phyloP scores from a whole-genome alignment of 2,113 vertebrate species.

The Delphinus delphis region DNA sequence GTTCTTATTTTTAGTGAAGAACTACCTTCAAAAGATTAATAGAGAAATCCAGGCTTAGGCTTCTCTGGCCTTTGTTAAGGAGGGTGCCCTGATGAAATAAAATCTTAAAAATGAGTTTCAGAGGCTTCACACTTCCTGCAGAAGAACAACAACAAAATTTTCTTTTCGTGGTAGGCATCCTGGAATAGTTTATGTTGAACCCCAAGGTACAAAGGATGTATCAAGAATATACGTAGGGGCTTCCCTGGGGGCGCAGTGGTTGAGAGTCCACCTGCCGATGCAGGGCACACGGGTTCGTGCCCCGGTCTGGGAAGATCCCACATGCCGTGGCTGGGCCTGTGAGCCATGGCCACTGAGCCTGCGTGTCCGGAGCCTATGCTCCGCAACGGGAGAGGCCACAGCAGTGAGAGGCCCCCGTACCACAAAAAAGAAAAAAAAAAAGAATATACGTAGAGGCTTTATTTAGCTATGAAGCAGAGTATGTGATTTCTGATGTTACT shows the following conservation, averaged over 20 bases:
- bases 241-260: no score
- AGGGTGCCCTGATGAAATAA: not conserved
- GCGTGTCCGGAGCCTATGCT: no score
- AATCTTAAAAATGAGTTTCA: not conserved
- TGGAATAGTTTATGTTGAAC: not conserved
- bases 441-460: not conserved
- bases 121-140: not conserved
- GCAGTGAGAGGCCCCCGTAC: no score
- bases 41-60: not conserved
- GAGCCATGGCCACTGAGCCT: no score
- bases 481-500: not conserved
- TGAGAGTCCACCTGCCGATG: no score
- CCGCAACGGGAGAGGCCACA: no score
- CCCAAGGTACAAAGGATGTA: not conserved
- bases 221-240: not conserved
- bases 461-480: not conserved
- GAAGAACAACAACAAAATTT: not conserved
- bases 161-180: not conserved
- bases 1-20: not conserved
- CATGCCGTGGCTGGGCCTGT: no score
- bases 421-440: no score
- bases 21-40: not conserved
- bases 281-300: no score
- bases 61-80: not conserved
- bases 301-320: no score